phyloP scores from a whole-genome alignment of 1,140 invertebrate species.

The Leptopilina clavipes region DNA sequence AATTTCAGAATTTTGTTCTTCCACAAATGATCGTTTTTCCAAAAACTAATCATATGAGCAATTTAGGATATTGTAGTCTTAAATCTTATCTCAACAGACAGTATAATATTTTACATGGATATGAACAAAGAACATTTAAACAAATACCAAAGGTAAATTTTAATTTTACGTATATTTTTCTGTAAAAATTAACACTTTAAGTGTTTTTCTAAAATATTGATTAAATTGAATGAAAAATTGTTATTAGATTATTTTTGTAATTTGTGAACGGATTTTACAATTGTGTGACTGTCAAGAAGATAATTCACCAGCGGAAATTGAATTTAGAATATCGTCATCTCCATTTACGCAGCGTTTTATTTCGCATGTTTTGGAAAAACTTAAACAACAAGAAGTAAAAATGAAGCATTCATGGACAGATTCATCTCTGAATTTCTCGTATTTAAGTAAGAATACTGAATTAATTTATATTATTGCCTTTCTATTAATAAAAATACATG shows the following conservation, averaged over 20 bases:
- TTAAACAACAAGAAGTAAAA: slow-evolving; percentile 55
- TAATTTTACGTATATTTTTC: not conserved
- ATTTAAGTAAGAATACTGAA: slow-evolving; percentile 60
- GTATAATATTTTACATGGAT: slow-evolving; percentile 84
- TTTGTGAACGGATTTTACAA: slow-evolving; percentile 85
- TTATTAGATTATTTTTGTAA: slow-evolving; percentile 82
- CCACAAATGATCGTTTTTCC: slow-evolving; percentile 87
- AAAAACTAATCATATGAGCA: slow-evolving; percentile 71
- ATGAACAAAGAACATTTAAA: slow-evolving; percentile 85
- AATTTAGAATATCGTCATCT: slow-evolving; percentile 65
- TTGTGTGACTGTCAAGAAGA: slow-evolving; percentile 79
- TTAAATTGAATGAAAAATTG: not conserved
- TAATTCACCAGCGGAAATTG: slow-evolving; percentile 69
- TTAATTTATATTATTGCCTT: too few species aligned
- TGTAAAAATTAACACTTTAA: too few species aligned
- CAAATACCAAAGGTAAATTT: slow-evolving; percentile 84
- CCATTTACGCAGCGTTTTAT: slow-evolving; percentile 73
- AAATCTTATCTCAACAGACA: slow-evolving; percentile 85
- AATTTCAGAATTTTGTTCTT: slow-evolving; percentile 88
- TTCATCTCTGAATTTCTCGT: slow-evolving; percentile 65
- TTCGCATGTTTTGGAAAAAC: slow-evolving; percentile 61
- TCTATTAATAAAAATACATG: too few species aligned
- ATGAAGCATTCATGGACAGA: slow-evolving; percentile 68
- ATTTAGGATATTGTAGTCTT: slow-evolving; percentile 81
- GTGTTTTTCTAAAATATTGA: too few species aligned